These are phyloP conservation scores for Drosophila neoperkinsi DNA, from an alignment of 2,888 invertebrate species.

Conservation along the genomic window DNA sequence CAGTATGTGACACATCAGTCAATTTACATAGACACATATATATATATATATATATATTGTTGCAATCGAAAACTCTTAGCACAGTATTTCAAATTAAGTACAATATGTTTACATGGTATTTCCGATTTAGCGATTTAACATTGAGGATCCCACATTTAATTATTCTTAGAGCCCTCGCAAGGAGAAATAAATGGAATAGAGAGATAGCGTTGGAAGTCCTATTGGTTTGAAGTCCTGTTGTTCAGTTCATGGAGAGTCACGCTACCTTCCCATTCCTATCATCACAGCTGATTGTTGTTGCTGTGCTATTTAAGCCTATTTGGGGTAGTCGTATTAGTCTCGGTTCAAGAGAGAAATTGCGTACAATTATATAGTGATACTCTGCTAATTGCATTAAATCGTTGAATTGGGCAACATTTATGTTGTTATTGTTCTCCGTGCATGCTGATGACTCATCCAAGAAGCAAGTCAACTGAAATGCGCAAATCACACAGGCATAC, in stretches of 20 bases:
- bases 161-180: neutral
- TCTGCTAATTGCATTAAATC: neutral
- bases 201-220: neutral
- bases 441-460: neutral
- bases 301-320: neutral
- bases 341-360: neutral
- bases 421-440: neutral
- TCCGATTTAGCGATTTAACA: no score
- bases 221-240: neutral
- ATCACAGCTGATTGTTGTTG: neutral
- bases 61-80: no score
- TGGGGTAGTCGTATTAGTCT: neutral
- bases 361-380: neutral
- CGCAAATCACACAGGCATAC: neutral
- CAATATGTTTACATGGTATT: no score
- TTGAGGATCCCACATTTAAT: neutral
- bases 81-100: neutral
- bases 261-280: neutral
- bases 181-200: neutral
- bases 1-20: neutral
- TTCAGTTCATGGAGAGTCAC: neutral
- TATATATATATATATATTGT: neutral
- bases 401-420: neutral
- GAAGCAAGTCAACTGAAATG: conserved; percentile 1
- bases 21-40: neutral